Evolutionary conservation across 2,888 invertebrate species (phyloP).

Genomic region (Agrochola lota): DNA sequence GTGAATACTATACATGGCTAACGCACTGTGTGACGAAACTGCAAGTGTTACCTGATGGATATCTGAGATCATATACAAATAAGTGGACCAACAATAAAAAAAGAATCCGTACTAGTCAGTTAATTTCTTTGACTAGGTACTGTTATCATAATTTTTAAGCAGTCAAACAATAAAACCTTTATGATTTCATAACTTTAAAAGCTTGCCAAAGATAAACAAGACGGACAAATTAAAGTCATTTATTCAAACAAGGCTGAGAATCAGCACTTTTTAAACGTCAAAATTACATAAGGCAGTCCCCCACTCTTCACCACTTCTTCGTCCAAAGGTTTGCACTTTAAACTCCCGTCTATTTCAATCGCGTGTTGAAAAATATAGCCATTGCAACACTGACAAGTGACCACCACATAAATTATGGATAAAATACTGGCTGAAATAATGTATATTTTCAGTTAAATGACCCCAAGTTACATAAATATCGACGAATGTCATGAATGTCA

Average conservation of each 20-base stretch:
- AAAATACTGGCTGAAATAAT: conserved; percentile 24
- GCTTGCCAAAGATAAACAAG: neutral
- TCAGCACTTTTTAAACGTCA: too few relatives aligned
- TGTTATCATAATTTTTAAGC: neutral
- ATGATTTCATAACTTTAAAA: too few relatives aligned
- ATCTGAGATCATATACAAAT: neutral
- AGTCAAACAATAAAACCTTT: neutral
- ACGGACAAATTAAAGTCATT: too few relatives aligned
- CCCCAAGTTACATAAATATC: conserved; percentile 28
- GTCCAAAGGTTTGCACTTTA: neutral
- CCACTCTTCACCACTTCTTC: too few relatives aligned
- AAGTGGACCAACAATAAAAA: neutral
- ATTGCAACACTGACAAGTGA: neutral
- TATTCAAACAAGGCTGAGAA: too few relatives aligned
- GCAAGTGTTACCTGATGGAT: neutral
- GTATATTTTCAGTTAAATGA: conserved; percentile 16
- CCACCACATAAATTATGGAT: conserved; percentile 17
- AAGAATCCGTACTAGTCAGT: too few relatives aligned
- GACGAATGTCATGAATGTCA: conserved; percentile 25
- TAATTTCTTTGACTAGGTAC: too few relatives aligned
- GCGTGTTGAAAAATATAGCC: neutral
- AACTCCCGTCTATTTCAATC: neutral
- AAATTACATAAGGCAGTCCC: too few relatives aligned
- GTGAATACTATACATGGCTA: neutral
- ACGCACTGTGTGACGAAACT: neutral